phyloP scores from a whole-genome alignment of 2,888 invertebrate genomes.

The Cremastobaeus sp. region DNA sequence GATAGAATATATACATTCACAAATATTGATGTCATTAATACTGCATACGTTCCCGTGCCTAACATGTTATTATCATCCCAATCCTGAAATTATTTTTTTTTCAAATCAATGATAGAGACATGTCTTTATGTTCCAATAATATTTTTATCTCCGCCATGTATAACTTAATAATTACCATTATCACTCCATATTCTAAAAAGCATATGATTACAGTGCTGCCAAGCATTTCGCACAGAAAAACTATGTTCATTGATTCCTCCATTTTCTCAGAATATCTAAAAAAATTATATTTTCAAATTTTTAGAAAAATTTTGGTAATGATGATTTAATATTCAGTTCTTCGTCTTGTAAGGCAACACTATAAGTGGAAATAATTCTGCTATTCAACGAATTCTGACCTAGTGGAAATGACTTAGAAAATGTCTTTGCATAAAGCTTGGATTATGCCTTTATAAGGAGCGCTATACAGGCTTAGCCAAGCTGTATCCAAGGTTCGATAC shows the following conservation, averaged over 20 bases:
- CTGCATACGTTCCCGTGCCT: constrained; percentile 67
- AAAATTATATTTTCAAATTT: no score
- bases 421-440: no score
- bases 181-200: constrained; percentile 69
- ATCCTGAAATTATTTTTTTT: constrained; percentile 62
- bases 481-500: no score
- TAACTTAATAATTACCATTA: constrained; percentile 27
- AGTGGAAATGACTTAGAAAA: no score
- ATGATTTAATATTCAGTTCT: no score
- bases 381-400: no score
- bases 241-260: constrained; percentile 69
- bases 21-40: constrained; percentile 69
- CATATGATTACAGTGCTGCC: constrained; percentile 70
- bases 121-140: background rate
- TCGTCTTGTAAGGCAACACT: no score
- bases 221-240: constrained; percentile 69
- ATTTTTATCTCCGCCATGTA: background rate
- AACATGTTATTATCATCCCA: constrained; percentile 66
- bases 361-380: no score
- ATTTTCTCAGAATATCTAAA: constrained; percentile 71
- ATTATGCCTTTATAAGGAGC: no score
- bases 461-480: no score
- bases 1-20: constrained; percentile 71
- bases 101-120: background rate
- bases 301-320: no score